Percentiles rank a stretch among this genome's conserved stretches.
phyloP scores from a whole-genome alignment of 2,888 invertebrate genomes.

The Poecilobothrus nobilitatus region DNA sequence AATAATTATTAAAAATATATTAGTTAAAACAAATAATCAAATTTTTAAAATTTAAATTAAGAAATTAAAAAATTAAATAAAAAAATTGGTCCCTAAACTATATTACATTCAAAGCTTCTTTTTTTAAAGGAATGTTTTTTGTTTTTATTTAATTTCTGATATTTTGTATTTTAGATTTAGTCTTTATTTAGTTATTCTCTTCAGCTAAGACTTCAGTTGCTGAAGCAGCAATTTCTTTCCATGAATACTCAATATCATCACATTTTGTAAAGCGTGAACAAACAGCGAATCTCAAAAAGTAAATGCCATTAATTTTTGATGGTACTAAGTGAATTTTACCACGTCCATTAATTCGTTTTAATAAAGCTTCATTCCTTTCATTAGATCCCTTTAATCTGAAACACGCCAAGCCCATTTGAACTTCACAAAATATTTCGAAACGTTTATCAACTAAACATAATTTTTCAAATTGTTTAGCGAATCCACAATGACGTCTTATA shows the following conservation, averaged over 20 bases:
- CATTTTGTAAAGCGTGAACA: constrained; percentile 78
- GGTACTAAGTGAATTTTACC: constrained; percentile 91
- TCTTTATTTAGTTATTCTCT: constrained; percentile 21
- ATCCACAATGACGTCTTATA: constrained; percentile 74
- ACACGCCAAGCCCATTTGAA: constrained; percentile 91
- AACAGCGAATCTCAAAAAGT: constrained; percentile 81
- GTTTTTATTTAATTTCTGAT: neutral
- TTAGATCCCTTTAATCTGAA: constrained; percentile 85
- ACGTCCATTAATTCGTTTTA: constrained; percentile 78
- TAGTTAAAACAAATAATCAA: too few species aligned
- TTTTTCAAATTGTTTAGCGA: constrained; percentile 81
- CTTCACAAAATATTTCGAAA: constrained; percentile 85
- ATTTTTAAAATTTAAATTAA: too few species aligned
- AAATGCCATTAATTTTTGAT: constrained; percentile 72
- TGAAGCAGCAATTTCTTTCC: constrained; percentile 73
- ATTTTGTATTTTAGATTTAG: too few species aligned
- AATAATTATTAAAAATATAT: too few species aligned
- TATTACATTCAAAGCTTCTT: neutral
- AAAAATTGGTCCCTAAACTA: neutral
- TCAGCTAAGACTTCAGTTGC: constrained; percentile 58
- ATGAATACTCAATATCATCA: constrained; percentile 74
- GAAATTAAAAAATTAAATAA: neutral
- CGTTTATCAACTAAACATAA: constrained; percentile 65
- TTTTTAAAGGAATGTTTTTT: neutral
- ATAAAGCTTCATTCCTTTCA: constrained; percentile 68